Evolutionary conservation across 2,888 invertebrate species (phyloP).

Genomic region (Dolichomitus sp.): DNA sequence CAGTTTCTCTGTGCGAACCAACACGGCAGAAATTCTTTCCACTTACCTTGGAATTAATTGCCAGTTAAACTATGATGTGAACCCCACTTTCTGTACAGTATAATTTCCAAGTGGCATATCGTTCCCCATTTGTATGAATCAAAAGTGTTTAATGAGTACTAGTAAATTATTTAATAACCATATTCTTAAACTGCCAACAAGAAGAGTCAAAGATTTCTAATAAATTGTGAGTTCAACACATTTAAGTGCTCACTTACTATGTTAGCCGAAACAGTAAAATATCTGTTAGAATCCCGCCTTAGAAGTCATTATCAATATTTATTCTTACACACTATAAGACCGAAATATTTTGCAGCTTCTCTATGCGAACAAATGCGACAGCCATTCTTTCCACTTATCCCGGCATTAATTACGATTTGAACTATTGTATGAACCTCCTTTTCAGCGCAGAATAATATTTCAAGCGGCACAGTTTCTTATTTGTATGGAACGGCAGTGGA

Average conservation of each 20-base stretch:
- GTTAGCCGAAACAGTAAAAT: not conserved
- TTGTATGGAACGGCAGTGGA: not conserved
- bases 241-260: not conserved
- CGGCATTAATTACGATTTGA: constrained; percentile 30
- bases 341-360: constrained; percentile 40
- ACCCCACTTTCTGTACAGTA: not conserved
- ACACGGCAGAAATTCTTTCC: constrained; percentile 3
- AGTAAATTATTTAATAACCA: too few species aligned
- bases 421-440: not conserved
- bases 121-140: not conserved
- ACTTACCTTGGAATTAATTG: constrained; percentile 26
- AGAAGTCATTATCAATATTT: constrained; percentile 17
- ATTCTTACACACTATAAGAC: constrained; percentile 34
- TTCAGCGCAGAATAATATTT: not conserved
- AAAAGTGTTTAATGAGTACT: too few species aligned
- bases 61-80: constrained; percentile 6
- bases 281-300: constrained; percentile 12
- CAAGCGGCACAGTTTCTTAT: not conserved
- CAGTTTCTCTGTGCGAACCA: constrained; percentile 55
- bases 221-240: too few species aligned
- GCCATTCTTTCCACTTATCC: constrained; percentile 9
- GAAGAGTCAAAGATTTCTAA: too few species aligned
- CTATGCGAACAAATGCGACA: constrained; percentile 34
- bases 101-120: not conserved
- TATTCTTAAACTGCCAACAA: too few species aligned